Evolutionary conservation across 2,888 invertebrate genomes (phyloP).

Genomic region (Drosophila vallismaia): DNA sequence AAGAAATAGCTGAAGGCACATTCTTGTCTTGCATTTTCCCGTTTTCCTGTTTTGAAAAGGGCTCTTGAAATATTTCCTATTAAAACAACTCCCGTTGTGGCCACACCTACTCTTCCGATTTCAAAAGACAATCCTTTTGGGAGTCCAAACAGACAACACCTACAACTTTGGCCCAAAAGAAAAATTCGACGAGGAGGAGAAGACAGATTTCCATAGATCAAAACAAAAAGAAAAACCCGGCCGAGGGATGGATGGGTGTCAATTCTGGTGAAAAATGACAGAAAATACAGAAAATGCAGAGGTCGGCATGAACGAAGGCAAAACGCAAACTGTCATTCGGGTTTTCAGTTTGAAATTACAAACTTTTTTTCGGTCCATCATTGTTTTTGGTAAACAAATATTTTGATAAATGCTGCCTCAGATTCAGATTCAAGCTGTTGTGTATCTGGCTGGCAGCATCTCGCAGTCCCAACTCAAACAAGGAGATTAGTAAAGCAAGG

Average conservation of each 20-base stretch:
- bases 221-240: slow-evolving; percentile 33
- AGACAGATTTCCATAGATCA: slow-evolving; percentile 63
- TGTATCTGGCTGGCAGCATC: slow-evolving; percentile 8
- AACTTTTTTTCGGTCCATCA: slow-evolving; percentile 45
- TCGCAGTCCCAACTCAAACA: slow-evolving; percentile 14
- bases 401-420: slow-evolving; percentile 48
- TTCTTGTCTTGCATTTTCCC: slow-evolving; percentile 9
- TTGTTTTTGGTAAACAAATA: slow-evolving; percentile 40
- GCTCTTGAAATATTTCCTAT: slow-evolving; percentile 30
- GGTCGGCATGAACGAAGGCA: slow-evolving; percentile 46
- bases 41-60: slow-evolving; percentile 1
- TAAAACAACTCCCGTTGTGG: slow-evolving; percentile 55
- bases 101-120: slow-evolving; percentile 49
- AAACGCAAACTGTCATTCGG: slow-evolving; percentile 70
- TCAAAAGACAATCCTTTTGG: slow-evolving; percentile 69
- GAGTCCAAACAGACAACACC: slow-evolving; percentile 60
- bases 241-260: slow-evolving; percentile 55
- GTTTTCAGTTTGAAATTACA: slow-evolving; percentile 68
- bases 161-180: slow-evolving; percentile 38
- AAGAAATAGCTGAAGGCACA: not conserved
- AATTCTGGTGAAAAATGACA: slow-evolving; percentile 71
- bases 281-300: slow-evolving; percentile 67
- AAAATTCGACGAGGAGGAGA: slow-evolving; percentile 11
- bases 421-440: slow-evolving; percentile 5
- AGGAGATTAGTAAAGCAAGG: slow-evolving; percentile 29